Base-by-base conservation (phyloP, 1,140 invertebrate species). In the Brachionus asplanchnoidis region DNA sequence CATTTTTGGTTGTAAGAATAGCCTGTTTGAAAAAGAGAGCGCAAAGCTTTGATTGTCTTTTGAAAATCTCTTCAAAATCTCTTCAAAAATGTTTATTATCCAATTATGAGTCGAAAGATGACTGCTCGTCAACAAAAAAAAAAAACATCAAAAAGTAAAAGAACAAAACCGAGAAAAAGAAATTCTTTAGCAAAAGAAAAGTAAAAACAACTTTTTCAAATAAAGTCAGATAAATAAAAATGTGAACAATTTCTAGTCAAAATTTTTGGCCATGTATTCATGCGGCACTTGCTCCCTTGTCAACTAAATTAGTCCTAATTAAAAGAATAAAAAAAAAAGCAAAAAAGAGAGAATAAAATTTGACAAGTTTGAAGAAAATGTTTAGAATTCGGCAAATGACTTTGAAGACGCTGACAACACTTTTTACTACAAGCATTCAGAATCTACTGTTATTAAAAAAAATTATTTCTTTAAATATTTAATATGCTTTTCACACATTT, bases 401-500 rank as follows among this genome's bases (percentile, higher is more conserved):
- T 40, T 42, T 42, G 40, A 73, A 73, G 40, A 73, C 28, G 17
- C 12, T 40, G 36, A 73, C 32, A 40, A 73, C 32, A 73, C 68
- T 42, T 44, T 40, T 73, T 73, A 11, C 28, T 44, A 42, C 68
- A 73, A 40, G 28, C 68, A 73, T 73, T 73, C 68, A 17, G 5
- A 42, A 14, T 40, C n/a, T 40, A 42, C 68, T 73, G 68, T 73
- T 42, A 73, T 73, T 73, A 73, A 73, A 73, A 73, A 28, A 36
- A 73, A 73, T 42, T 23, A 73, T 73, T 73, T 73, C 36, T 73
- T 17, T 23, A 73, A 73, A 73, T 73, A 73, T 73, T 73, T 73
- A 73, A 40, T 73, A 73, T 73, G 68, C 68, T 73, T 73, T 73
- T 73, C 68, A 73, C 68, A 73, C 68, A 40, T 40, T 73, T 42